Percentiles rank a stretch among this genome's conserved stretches.
Evolutionary conservation across 2,797 vertebrate genomes (phyloP).

Genomic region (Poecilia gillii): DNA sequence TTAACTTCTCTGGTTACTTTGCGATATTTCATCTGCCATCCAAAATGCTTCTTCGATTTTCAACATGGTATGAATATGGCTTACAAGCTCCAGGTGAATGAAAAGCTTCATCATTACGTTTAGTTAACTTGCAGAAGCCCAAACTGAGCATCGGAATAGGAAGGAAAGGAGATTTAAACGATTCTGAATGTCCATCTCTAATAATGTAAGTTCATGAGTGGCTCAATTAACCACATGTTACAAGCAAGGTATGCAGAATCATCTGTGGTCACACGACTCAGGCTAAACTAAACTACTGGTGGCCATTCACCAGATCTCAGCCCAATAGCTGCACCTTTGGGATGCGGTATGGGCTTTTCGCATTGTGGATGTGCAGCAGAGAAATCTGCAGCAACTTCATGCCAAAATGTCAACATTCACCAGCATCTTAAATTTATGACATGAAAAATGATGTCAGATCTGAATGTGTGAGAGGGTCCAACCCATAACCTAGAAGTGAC

Average conservation of each 20-base stretch:
- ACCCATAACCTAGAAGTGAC: not conserved
- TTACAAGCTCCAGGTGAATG: not conserved
- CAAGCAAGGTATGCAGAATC: not conserved
- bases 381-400: not conserved
- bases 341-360: not conserved
- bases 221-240: not conserved
- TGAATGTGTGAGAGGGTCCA: not conserved
- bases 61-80: no score
- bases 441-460: not conserved
- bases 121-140: not conserved
- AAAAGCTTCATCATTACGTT: not conserved
- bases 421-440: not conserved
- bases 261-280: not conserved
- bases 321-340: not conserved
- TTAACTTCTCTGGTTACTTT: not conserved
- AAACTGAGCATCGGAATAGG: not conserved
- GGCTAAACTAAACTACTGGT: not conserved
- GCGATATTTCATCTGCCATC: not conserved
- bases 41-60: not conserved
- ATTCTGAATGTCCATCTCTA: not conserved
- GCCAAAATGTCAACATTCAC: not conserved
- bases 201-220: not conserved
- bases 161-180: not conserved
- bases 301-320: not conserved
- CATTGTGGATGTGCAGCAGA: not conserved